phyloP scores from a whole-genome alignment of 2,113 vertebrate genomes.

The Hippocampus comes region DNA sequence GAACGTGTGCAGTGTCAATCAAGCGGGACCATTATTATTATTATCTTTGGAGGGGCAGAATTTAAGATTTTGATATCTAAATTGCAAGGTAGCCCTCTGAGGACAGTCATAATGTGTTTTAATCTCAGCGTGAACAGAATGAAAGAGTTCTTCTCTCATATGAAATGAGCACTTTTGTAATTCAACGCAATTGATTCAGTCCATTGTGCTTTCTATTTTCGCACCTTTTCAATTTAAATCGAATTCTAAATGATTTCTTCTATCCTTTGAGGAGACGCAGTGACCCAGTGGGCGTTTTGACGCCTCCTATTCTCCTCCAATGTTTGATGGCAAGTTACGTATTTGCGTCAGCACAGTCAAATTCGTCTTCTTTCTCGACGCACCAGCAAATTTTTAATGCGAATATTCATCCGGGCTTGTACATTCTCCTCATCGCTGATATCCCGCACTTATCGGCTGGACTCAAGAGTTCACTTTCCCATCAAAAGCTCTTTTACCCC shows the following conservation, averaged over 20 bases:
- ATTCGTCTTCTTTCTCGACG: conserved; percentile 33
- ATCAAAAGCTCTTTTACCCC: conserved; percentile 43
- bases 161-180: conserved; percentile 16
- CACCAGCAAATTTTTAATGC: conserved; percentile 29
- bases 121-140: background rate
- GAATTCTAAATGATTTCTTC: background rate
- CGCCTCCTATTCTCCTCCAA: conserved; percentile 10
- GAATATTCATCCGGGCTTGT: conserved; percentile 14
- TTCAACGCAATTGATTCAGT: conserved; percentile 33
- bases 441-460: conserved; percentile 17
- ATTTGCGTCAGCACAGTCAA: conserved; percentile 22
- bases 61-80: background rate
- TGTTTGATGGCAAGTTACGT: conserved; percentile 28
- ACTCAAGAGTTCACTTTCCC: conserved; percentile 38
- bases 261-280: conserved; percentile 7
- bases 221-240: conserved; percentile 2
- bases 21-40: background rate
- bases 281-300: conserved; percentile 37
- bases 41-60: background rate
- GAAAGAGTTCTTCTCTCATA: background rate
- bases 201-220: conserved; percentile 14
- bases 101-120: background rate
- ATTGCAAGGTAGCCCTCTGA: background rate
- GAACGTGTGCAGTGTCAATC: background rate
- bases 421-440: conserved; percentile 3